Evolutionary conservation across 2,888 invertebrate genomes (phyloP).

Genomic region (Oeneis ivallda): DNA sequence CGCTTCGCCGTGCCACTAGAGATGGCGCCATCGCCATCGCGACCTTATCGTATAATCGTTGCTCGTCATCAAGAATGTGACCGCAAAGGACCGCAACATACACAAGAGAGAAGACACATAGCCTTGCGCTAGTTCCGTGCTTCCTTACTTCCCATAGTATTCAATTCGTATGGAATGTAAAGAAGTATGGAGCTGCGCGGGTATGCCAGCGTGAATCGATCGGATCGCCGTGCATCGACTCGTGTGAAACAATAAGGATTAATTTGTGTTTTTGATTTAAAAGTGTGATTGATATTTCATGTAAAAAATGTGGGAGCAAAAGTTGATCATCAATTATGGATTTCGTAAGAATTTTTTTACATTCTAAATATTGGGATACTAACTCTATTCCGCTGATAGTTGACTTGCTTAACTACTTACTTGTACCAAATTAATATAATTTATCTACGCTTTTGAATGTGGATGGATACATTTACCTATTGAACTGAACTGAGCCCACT

Average conservation of each 20-base stretch:
- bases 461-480: too few species aligned
- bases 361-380: constrained; percentile 13
- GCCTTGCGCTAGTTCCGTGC: constrained; percentile 92
- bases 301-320: constrained; percentile 24
- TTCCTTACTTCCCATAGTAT: constrained; percentile 98
- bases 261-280: constrained; percentile 30
- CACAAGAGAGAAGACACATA: constrained; percentile 58
- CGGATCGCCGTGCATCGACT: constrained; percentile 36
- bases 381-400: constrained; percentile 10
- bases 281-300: constrained; percentile 30
- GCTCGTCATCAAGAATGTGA: constrained; percentile 37
- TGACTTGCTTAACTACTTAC: constrained; percentile 15
- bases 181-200: constrained; percentile 95
- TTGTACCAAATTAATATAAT: too few species aligned
- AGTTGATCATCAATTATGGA: constrained; percentile 24
- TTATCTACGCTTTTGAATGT: too few species aligned
- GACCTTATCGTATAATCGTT: constrained; percentile 25
- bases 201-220: constrained; percentile 64
- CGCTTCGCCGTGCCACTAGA: constrained; percentile 49
- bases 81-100: constrained; percentile 40
- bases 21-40: constrained; percentile 51
- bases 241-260: constrained; percentile 32
- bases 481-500: too few species aligned
- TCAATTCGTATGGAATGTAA: constrained; percentile 96
- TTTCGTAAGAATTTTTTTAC: constrained; percentile 33